Base-by-base conservation (phyloP, 1,140 invertebrate species). In the Tetramorium simillimum region DNA sequence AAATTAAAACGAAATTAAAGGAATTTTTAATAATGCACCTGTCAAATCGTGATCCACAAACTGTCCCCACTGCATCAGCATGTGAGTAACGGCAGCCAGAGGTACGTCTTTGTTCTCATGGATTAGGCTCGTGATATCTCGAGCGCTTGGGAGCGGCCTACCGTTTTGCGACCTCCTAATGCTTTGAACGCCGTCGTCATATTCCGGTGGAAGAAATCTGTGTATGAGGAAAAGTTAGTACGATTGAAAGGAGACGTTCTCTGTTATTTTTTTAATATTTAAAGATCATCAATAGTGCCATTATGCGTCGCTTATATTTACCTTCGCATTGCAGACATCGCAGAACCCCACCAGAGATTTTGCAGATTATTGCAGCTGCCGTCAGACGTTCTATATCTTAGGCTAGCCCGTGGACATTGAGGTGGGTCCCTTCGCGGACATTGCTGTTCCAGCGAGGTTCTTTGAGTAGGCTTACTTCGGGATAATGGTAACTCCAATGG, bases 11-110 rank as follows among this genome's bases (percentile, higher is more conserved):
- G 12, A 28, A 28, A 49, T 14, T 6, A 0, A 18, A 24, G 14
- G 3, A 53, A 49, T 60, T 28, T 28, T 49, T 21, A 43, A 53
- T 9, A 7, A 73, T 6, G 0, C 96, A 53, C 97, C 97, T 5
- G 97, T 98, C 21, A 98, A 92, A 92, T 98, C 98, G 91, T 98
- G 98, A 93, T 98, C 98, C 40, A 98, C 91, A 87, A 98, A 97
- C 92, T 98, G 98, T 2, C 98, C 98, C 97, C 97, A 98, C 92
- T 98, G 98, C 96, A 98, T 98, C 16, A 98, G 95, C 96, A 98
- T 97, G 60, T 98, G 96, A 0, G 97, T 98, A 10, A 97, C 94
- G 3, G 95, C 95, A 0, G 92, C 90, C 0, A 94, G 43, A 51
- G 95, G 86, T 85, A 96, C 94, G 84, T 97, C 96, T 77, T 95